phyloP scores from a whole-genome alignment of 2,797 vertebrate genomes.

The Poeciliopsis infans region DNA sequence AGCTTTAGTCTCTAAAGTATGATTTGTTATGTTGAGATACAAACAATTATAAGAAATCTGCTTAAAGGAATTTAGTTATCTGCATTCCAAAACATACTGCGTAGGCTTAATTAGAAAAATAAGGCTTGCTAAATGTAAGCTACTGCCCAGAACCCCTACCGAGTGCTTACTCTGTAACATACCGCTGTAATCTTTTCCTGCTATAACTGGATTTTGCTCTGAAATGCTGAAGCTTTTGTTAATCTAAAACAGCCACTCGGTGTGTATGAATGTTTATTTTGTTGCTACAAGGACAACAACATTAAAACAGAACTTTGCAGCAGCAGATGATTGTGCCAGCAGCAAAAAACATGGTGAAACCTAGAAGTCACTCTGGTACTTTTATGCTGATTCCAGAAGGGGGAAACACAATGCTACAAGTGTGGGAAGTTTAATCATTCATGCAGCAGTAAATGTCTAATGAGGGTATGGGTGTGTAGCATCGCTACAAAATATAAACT shows the following conservation, averaged over 20 bases:
- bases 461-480: neutral
- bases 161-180: conserved; percentile 30
- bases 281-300: neutral
- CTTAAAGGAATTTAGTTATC: conserved; percentile 45
- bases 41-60: conserved; percentile 64
- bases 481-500: neutral
- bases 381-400: conserved; percentile 58
- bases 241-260: conserved; percentile 23
- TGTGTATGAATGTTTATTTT: neutral
- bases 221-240: conserved; percentile 42
- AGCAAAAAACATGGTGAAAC: neutral
- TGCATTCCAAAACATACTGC: conserved; percentile 53
- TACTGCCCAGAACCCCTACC: conserved; percentile 21
- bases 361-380: conserved; percentile 24
- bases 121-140: conserved; percentile 32
- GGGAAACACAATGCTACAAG: conserved; percentile 59
- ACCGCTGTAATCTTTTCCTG: conserved; percentile 57
- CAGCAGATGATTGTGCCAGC: neutral
- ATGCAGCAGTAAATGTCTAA: conserved; percentile 13
- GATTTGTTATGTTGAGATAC: conserved; percentile 43
- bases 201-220: conserved; percentile 69
- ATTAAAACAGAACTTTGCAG: neutral
- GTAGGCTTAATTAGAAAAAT: conserved; percentile 51
- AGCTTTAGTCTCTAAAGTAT: conserved; percentile 15
- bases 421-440: conserved; percentile 37